These are phyloP conservation scores for Elanus axillaris DNA, from an alignment of 2,113 vertebrate species.

Conservation along the genomic window DNA sequence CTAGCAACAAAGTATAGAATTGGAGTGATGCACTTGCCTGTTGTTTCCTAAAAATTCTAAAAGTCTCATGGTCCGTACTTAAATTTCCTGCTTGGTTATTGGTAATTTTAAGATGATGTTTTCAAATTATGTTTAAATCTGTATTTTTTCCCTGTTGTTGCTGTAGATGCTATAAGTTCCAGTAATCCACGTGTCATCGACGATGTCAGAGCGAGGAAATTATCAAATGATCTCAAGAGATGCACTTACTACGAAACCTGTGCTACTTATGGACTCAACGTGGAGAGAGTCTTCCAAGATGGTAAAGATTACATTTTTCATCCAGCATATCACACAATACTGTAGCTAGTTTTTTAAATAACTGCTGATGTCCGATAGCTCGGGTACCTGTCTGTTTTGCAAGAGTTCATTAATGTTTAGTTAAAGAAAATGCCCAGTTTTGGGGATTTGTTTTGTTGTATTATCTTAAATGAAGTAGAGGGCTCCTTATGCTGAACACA, in stretches of 20 bases:
- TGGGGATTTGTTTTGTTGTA: background rate
- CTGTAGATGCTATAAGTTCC: slow-evolving; percentile 91
- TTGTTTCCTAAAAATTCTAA: background rate
- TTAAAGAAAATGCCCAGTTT: fast-evolving
- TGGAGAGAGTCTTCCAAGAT: slow-evolving; percentile 97
- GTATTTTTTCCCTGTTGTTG: fast-evolving
- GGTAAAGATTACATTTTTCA: slow-evolving; percentile 69
- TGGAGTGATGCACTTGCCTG: background rate
- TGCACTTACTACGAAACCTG: slow-evolving; percentile 99
- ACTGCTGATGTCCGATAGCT: fast-evolving
- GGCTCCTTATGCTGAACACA: fast-evolving
- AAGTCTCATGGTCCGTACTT: background rate
- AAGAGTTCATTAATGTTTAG: background rate
- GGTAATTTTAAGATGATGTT: background rate
- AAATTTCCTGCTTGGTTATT: background rate
- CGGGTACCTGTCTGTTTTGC: background rate
- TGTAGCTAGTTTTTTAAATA: background rate
- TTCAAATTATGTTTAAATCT: background rate
- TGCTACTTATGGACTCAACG: slow-evolving; percentile 95
- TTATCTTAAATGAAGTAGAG: background rate
- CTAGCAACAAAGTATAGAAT: background rate
- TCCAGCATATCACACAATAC: background rate
- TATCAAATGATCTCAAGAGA: slow-evolving; percentile 93
- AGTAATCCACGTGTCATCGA: slow-evolving; percentile 93
- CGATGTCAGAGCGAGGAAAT: slow-evolving; percentile 85